Percentiles rank a stretch among this genome's conserved stretches.
phyloP scores from a whole-genome alignment of 2,797 vertebrate genomes.

The Halcyon smyrnensis region DNA sequence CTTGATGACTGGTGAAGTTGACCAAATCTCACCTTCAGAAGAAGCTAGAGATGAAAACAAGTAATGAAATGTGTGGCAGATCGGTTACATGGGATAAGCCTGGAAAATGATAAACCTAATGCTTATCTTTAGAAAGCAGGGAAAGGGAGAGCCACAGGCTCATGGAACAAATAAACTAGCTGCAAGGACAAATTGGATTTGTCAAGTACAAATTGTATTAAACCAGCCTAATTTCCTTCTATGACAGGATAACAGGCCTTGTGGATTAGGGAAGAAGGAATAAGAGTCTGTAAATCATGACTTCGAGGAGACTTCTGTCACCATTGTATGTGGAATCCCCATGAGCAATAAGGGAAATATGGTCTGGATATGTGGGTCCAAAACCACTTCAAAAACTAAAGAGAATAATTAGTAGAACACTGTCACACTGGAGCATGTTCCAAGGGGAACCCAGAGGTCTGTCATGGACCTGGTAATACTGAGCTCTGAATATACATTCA shows the following conservation, averaged over 20 bases:
- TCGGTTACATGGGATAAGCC: slow-evolving; percentile 8
- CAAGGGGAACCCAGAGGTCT: neutral
- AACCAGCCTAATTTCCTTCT: slow-evolving; percentile 41
- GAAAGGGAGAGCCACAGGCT: slow-evolving; percentile 16
- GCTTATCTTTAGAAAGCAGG: slow-evolving; percentile 20
- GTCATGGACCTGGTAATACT: neutral
- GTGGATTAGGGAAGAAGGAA: slow-evolving; percentile 7
- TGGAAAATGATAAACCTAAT: slow-evolving; percentile 15
- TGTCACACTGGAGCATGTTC: neutral
- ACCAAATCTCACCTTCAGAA: slow-evolving; percentile 25
- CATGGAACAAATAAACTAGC: slow-evolving; percentile 41
- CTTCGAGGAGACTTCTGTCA: neutral
- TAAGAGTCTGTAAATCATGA: neutral
- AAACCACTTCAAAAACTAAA: neutral
- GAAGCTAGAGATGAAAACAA: slow-evolving; percentile 14
- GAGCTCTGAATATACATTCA: neutral
- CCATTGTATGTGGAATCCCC: neutral
- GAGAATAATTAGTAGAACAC: neutral
- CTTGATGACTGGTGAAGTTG: neutral
- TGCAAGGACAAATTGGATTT: slow-evolving; percentile 63
- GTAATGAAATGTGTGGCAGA: slow-evolving; percentile 2
- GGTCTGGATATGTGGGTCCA: neutral
- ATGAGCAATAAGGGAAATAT: neutral
- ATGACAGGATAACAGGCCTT: slow-evolving; percentile 19
- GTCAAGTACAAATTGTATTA: slow-evolving; percentile 60